phyloP scores from a whole-genome alignment of 1,140 invertebrate species.

The Trinorchestia longiramus region DNA sequence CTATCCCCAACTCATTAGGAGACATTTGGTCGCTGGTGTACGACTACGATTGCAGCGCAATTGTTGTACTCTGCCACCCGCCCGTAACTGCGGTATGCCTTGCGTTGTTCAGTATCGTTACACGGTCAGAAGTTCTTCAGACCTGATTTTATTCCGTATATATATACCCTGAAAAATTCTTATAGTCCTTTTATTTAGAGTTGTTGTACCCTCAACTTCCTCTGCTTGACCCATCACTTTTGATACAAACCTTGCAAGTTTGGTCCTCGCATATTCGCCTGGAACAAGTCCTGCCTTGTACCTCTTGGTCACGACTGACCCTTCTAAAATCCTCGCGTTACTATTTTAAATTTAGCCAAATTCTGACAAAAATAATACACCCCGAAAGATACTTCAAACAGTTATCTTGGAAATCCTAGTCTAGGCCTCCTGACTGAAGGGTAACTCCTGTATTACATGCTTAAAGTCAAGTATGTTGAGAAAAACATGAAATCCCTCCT shows the following conservation, averaged over 20 bases:
- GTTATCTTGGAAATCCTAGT: background rate
- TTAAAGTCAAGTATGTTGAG: background rate
- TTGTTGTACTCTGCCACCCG: constrained; percentile 93
- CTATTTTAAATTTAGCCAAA: background rate
- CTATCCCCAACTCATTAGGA: constrained; percentile 87
- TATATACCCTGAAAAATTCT: background rate
- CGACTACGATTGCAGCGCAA: constrained; percentile 96
- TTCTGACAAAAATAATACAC: background rate
- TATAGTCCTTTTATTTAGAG: background rate
- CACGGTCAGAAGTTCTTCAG: background rate
- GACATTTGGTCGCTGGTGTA: constrained; percentile 99
- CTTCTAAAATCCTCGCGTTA: background rate
- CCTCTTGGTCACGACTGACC: background rate
- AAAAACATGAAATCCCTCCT: background rate
- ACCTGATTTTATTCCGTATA: background rate
- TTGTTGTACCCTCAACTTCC: background rate
- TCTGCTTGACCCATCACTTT: background rate
- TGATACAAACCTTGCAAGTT: background rate
- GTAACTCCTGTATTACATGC: background rate
- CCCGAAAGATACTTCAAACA: background rate
- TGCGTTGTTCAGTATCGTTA: background rate
- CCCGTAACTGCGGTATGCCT: constrained; percentile 77
- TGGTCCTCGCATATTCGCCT: background rate
- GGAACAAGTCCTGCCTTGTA: constrained; percentile 53
- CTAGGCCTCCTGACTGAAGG: background rate